Conservation (phyloP, 2,113 vertebrate genomes). For the Diadophis punctatus region DNA sequence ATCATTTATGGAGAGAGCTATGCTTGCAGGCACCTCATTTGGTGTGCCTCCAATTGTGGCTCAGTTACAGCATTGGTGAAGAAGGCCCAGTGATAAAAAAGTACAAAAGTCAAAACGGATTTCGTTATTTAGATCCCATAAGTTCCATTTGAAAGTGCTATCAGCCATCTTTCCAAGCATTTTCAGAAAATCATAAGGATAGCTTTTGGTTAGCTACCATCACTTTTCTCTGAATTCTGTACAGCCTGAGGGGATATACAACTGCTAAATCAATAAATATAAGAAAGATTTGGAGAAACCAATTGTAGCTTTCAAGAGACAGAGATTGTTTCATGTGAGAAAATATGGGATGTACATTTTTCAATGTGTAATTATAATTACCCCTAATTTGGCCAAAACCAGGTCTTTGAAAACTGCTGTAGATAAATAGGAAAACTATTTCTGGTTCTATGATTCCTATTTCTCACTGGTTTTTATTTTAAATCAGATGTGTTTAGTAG, state of each 20-base stretch:
- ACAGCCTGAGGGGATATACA: background rate
- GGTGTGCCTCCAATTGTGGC: background rate
- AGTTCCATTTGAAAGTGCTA: background rate
- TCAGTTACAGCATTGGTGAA: background rate
- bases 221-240: background rate
- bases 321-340: background rate
- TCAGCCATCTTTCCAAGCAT: background rate
- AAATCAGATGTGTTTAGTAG: conserved; percentile 48
- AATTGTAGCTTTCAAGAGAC: background rate
- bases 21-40: background rate
- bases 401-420: conserved; percentile 50
- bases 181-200: background rate
- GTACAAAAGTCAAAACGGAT: background rate
- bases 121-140: background rate
- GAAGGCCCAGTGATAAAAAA: background rate
- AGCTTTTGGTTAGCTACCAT: background rate
- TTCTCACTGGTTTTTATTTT: background rate
- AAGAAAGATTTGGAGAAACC: background rate
- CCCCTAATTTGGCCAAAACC: conserved; percentile 43
- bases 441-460: background rate
- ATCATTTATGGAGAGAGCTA: background rate
- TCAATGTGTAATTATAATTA: background rate
- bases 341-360: background rate
- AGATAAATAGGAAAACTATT: conserved; percentile 32
- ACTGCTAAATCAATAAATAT: background rate